A percentile compares a stretch with the other conserved stretches of the same genome.
phyloP scores from a whole-genome alignment of 1,140 invertebrate species.

The Phthorimaea operculella region DNA sequence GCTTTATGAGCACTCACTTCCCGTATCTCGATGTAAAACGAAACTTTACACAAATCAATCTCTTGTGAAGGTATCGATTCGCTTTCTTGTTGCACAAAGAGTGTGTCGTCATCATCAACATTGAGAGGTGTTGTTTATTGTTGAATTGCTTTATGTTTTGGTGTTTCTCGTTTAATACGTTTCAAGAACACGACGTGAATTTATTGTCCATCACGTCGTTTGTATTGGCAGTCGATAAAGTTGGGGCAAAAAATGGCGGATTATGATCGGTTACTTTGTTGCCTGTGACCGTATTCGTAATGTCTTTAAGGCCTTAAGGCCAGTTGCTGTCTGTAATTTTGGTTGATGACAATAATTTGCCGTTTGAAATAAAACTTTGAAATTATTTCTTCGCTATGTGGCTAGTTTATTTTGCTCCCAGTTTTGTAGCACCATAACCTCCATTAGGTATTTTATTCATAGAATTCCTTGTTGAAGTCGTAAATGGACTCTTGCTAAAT shows the following conservation, averaged over 20 bases:
- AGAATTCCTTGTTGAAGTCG: too few relatives aligned
- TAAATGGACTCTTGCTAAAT: too few relatives aligned
- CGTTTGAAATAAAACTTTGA: too few relatives aligned
- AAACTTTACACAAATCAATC: neutral
- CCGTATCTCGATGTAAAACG: too few relatives aligned
- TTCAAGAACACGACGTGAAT: constrained; percentile 18
- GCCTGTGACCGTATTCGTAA: neutral
- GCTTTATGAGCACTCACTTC: neutral
- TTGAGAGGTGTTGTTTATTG: constrained; percentile 1
- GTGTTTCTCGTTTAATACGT: constrained; percentile 10
- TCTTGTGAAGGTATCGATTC: neutral
- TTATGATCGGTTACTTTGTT: neutral
- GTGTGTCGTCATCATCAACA: neutral
- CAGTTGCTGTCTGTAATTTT: too few relatives aligned
- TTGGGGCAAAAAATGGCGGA: neutral
- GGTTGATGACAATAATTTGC: too few relatives aligned
- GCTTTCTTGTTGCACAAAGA: neutral
- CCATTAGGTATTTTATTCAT: too few relatives aligned
- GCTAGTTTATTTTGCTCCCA: too few relatives aligned
- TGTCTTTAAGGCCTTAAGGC: neutral
- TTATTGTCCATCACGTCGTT: constrained; percentile 17
- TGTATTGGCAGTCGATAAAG: constrained; percentile 2
- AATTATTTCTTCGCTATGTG: too few relatives aligned
- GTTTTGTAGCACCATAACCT: too few relatives aligned
- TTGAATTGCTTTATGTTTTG: neutral